phyloP scores from a whole-genome alignment of 64 coral and sea anemone genomes.

The Montipora sp. region DNA sequence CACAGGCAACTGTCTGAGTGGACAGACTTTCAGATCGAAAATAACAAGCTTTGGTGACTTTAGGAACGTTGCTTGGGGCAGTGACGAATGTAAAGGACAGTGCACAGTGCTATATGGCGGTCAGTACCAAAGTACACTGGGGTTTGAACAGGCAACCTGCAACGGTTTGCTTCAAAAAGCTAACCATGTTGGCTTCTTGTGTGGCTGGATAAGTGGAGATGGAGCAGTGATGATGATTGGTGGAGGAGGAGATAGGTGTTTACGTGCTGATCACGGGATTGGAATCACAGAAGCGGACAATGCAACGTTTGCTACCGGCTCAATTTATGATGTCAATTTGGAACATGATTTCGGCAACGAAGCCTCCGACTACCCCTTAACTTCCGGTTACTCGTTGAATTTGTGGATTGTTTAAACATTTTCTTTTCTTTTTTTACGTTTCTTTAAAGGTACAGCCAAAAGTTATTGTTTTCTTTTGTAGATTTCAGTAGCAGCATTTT shows the following conservation, averaged over 20 bases:
- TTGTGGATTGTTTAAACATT: constrained; percentile 11
- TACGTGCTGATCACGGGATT: constrained; percentile 36
- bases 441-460: too few relatives aligned
- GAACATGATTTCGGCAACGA: background rate
- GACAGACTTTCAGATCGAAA: constrained; percentile 39
- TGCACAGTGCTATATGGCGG: constrained; percentile 24
- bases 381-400: background rate
- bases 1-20: constrained; percentile 13
- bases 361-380: background rate
- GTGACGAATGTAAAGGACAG: constrained; percentile 18
- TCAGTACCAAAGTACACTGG: background rate
- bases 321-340: too few relatives aligned
- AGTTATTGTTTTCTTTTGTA: too few relatives aligned
- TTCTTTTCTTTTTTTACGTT: too few relatives aligned
- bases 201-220: background rate
- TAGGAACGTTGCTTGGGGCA: constrained; percentile 18
- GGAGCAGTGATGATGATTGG: constrained; percentile 35
- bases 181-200: constrained; percentile 22
- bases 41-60: constrained; percentile 30
- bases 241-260: constrained; percentile 21
- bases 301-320: background rate
- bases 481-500: too few relatives aligned
- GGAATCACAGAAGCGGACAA: background rate
- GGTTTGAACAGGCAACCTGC: background rate
- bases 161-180: background rate